phyloP scores from a whole-genome alignment of 2,797 vertebrate species.

The Gorsachius magnificus region DNA sequence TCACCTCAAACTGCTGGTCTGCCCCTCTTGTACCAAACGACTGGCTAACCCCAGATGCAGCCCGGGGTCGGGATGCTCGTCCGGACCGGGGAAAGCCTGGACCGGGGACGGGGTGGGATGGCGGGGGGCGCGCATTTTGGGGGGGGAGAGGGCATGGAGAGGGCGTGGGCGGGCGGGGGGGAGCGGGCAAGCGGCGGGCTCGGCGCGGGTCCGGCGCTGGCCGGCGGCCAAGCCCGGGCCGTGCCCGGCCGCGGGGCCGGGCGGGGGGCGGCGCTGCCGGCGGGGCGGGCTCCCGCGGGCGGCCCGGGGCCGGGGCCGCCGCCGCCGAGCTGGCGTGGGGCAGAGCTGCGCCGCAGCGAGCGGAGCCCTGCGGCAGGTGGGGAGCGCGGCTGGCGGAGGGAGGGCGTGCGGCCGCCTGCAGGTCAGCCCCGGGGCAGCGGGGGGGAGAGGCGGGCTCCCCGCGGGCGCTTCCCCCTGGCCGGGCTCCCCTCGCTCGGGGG shows the following conservation, averaged over 20 bases:
- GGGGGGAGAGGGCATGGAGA: no score
- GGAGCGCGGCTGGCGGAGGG: background rate
- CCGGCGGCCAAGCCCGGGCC: background rate
- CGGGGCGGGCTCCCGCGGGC: background rate
- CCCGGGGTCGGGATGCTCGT: background rate
- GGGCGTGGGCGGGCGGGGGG: no score
- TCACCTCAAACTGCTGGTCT: no score
- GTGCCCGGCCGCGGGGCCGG: background rate
- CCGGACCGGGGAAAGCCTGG: background rate
- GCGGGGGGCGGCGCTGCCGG: background rate
- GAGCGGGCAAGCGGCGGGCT: rapidly evolving
- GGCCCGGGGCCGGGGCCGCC: no score
- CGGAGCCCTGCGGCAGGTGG: background rate
- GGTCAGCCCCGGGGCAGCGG: background rate
- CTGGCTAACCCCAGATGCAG: background rate
- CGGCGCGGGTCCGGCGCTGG: background rate
- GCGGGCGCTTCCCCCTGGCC: background rate
- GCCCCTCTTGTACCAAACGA: background rate
- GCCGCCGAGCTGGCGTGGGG: background rate
- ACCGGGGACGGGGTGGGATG: rapidly evolving
- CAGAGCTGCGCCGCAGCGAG: background rate
- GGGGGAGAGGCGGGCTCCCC: no score
- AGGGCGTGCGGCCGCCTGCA: no score
- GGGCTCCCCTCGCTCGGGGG: background rate
- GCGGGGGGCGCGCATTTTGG: rapidly evolving